phyloP scores from a whole-genome alignment of 2,113 vertebrate genomes.

The Brachyistius frenatus region DNA sequence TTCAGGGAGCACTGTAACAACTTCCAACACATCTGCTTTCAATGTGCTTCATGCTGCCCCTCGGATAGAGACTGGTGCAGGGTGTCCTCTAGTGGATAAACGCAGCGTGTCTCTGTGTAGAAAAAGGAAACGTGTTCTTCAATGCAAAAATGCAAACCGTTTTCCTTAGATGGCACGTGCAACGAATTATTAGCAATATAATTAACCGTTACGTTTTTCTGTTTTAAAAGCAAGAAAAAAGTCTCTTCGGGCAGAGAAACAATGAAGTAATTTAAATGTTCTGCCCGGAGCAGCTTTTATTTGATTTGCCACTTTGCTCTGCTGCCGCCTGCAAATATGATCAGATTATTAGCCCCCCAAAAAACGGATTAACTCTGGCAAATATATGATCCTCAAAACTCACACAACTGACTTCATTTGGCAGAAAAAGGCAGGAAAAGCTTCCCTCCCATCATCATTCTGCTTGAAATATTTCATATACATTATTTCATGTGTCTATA shows the following conservation, averaged over 20 bases:
- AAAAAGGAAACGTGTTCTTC: too few species aligned
- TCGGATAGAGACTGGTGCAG: constrained; percentile 38
- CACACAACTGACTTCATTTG: neutral
- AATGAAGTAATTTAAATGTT: constrained; percentile 7
- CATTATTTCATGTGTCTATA: constrained; percentile 7
- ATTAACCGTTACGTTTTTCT: neutral
- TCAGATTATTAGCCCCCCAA: constrained; percentile 30
- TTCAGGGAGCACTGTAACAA: constrained; percentile 56
- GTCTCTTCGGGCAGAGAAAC: constrained; percentile 3
- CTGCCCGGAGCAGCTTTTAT: constrained; percentile 3
- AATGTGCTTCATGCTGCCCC: constrained; percentile 9
- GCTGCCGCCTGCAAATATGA: constrained; percentile 40
- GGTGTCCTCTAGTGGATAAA: constrained; percentile 74
- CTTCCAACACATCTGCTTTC: constrained; percentile 58
- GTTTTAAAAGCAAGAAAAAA: neutral
- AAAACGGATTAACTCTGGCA: constrained; percentile 54
- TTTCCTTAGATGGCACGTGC: neutral
- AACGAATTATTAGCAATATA: neutral
- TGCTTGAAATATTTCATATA: constrained; percentile 3
- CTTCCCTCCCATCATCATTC: neutral
- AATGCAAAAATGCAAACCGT: constrained; percentile 6
- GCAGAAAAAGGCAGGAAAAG: neutral
- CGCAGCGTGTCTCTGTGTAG: too few species aligned
- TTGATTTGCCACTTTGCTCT: constrained; percentile 44
- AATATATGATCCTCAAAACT: constrained; percentile 25